Conservation (phyloP, 1,140 invertebrate species). For the Scaptomyza montana region DNA sequence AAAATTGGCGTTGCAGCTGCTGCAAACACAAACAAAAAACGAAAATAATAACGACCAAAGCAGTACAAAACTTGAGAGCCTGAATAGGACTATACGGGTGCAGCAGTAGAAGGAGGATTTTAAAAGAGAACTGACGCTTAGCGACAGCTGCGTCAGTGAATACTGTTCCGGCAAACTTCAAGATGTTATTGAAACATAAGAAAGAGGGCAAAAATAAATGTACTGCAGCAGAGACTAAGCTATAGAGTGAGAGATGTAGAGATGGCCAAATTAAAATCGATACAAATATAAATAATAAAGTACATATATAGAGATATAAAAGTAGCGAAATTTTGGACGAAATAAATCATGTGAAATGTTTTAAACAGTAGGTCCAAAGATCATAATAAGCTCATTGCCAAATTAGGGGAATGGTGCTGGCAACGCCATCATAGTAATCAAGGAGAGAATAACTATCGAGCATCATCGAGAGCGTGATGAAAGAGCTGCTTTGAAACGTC, state of each 20-base stretch:
- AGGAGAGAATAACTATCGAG: no score
- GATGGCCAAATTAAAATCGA: background rate
- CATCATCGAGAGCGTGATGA: no score
- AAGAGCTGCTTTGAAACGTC: no score
- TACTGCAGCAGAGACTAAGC: background rate
- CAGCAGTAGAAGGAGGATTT: background rate
- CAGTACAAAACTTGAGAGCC: constrained; percentile 36
- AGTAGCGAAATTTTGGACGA: no score
- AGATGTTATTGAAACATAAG: constrained; percentile 20
- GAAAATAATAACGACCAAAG: constrained; percentile 40
- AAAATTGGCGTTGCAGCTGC: constrained; percentile 68
- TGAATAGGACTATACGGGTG: constrained; percentile 26
- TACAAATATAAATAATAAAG: no score
- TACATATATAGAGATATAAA: no score
- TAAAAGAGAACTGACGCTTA: constrained; percentile 5
- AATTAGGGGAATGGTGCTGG: no score
- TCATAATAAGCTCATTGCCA: no score
- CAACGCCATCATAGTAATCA: no score
- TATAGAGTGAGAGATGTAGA: background rate
- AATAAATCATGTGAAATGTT: no score
- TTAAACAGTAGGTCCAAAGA: no score
- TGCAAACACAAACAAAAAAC: constrained; percentile 61
- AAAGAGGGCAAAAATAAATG: background rate
- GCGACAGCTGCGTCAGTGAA: constrained; percentile 60
- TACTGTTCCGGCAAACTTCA: constrained; percentile 38